Evolutionary conservation across 2,113 vertebrate genomes (phyloP), one percentile per base, ranked within the genome.

Genomic region (Cephalopholis sonnerati): DNA sequence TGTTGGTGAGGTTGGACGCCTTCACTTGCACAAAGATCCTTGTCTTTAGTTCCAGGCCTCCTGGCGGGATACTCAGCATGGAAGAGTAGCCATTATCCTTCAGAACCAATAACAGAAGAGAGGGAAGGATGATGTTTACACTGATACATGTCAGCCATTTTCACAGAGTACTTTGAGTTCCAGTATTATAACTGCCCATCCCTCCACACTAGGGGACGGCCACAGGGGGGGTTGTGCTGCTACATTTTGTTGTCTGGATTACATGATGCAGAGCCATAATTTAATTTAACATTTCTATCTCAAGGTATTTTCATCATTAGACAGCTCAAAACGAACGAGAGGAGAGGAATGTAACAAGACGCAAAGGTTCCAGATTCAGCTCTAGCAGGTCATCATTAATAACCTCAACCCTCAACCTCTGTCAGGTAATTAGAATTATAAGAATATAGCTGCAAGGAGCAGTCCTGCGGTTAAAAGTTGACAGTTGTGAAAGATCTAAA

Each of bases 21-120:
- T 87, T 90, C 18, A 95, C 93, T 75, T 93, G 44, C 2, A 93
- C 92, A 90, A 91, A 95, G 76, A 95, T 92, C 83, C 92, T 91
- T 16, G 90, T 94, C 82, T 95, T 95, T 9, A 95, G 88, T 44
- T 88, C 69, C 25, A 95, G 82, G 11, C 94, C 94, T n/a, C 4
- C 55, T 7, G 68, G 11, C 17, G 94, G 94, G 3, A 94, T 77
- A 54, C 46, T 55, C 27, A 95, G 79, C 1, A 1, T 3, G 20
- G 44, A 53, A 22, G 85, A 80, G 79, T 93, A 95, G 11, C 10
- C 25, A 0, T 32, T 25, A 59, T 95, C 93, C 95, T 95, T 77
- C 0, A 54, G 48, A 20, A 2, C 57, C 58, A 74, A 39, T 3
- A 50, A 79, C 2, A 70, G 16, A 51, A 20, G 39, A 74, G 16